Conservation (phyloP, 2,888 invertebrate species). For the Tenthredo notha region DNA sequence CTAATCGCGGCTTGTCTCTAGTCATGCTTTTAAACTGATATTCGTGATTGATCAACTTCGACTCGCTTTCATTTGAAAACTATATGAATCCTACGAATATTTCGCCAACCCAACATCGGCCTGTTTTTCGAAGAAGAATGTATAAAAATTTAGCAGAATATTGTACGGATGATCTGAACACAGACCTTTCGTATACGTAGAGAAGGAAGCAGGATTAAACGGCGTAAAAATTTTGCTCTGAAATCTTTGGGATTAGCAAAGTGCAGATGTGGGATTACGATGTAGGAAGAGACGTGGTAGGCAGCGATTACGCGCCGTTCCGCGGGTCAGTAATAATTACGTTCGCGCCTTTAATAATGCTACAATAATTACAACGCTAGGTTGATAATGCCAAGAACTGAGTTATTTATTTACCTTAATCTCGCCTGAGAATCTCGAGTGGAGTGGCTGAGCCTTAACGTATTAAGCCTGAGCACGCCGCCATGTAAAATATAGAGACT, state of each 20-base stretch:
- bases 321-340: conserved; percentile 65
- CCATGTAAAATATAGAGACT: conserved; percentile 19
- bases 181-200: background rate
- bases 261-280: conserved; percentile 15
- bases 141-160: background rate
- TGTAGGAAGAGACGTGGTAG: conserved; percentile 45
- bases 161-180: background rate
- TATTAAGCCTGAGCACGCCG: conserved; percentile 47
- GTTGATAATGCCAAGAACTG: conserved; percentile 58
- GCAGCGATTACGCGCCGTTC: conserved; percentile 63
- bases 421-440: conserved; percentile 55
- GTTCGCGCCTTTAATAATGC: conserved; percentile 68
- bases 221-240: background rate
- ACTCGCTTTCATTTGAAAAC: background rate
- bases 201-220: background rate
- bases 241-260: background rate
- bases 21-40: background rate
- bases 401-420: conserved; percentile 70
- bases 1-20: background rate
- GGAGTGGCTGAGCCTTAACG: background rate
- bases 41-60: background rate
- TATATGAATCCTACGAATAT: background rate
- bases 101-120: background rate
- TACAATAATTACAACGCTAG: conserved; percentile 67
- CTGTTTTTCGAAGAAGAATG: background rate